Evolutionary conservation across 2,797 vertebrate species (phyloP), one percentile per base, ranked within the genome.

Genomic region (Gadopsis bispinosus): DNA sequence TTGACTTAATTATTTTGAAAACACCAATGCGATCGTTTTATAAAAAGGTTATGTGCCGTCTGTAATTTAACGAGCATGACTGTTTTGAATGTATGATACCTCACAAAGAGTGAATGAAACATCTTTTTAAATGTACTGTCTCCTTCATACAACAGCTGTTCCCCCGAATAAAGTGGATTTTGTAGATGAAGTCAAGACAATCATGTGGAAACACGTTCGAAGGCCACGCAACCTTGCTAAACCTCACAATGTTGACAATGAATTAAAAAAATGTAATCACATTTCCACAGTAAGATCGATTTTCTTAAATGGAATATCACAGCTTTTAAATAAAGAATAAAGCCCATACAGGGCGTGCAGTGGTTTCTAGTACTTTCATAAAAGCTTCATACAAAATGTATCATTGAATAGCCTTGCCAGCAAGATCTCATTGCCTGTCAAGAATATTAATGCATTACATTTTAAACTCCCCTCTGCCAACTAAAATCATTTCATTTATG

Each of bases 401-500:
- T 77, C 51, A 75, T 67, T 87, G 83, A 89, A 83, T 65, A 80
- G 79, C 74, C 77, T 88, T 64, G 79, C 84, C 79, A 61, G 84
- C 79, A 75, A 81, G 85, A 91, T 89, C 90, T 90, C 84, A 89
- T 90, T 90, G 91, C 87, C 87, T 93, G 93, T 93, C 90, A 92
- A 89, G 79, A 92, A 83, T 92, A 83, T 91, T 90, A 88, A 89
- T 69, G 84, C 81, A 85, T 87, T 87, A 89, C 83, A 87, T 89
- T 83, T 87, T 83, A 81, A 91, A 87, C 65, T 80, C 79, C 65
- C 64, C 73, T 82, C 84, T 87, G 91, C 92, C 92, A 92, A 90
- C 54, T 87, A 88, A 94, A 90, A 93, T 94, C 93, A 94, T 87
- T 91, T 93, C 92, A 92, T 93, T 91, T 94, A 92, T 94, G 92